phyloP scores from a whole-genome alignment of 2,797 vertebrate genomes.

The Etheostoma nigrum region DNA sequence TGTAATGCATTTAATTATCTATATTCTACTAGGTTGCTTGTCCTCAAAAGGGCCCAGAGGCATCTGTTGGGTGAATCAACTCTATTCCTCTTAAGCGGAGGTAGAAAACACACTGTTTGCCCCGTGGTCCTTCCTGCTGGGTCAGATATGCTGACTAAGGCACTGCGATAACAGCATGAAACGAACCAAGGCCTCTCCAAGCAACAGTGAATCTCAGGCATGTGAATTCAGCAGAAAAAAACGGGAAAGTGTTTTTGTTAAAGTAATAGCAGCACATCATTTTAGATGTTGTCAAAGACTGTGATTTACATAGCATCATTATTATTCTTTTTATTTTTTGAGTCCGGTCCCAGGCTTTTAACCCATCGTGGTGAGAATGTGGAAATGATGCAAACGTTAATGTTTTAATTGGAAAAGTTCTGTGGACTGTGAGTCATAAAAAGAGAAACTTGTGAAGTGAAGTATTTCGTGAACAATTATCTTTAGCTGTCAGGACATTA shows the following conservation, averaged over 20 bases:
- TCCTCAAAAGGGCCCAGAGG: constrained; percentile 47
- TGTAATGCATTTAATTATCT: constrained; percentile 62
- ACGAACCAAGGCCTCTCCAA: constrained; percentile 56
- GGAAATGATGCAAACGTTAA: constrained; percentile 46
- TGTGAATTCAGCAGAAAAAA: constrained; percentile 29
- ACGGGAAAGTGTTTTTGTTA: constrained; percentile 11
- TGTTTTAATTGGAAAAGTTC: constrained; percentile 54
- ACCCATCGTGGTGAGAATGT: constrained; percentile 54
- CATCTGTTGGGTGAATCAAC: constrained; percentile 80
- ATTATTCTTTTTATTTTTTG: constrained; percentile 12
- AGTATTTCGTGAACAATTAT: constrained; percentile 64
- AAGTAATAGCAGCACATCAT: constrained; percentile 8
- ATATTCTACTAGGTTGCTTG: constrained; percentile 35
- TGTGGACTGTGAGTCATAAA: constrained; percentile 56
- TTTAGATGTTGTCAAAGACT: constrained; percentile 11
- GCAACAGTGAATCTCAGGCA: constrained; percentile 61
- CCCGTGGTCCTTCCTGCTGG: constrained; percentile 66
- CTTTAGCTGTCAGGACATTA: constrained; percentile 62
- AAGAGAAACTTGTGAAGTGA: constrained; percentile 66
- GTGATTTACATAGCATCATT: constrained; percentile 15
- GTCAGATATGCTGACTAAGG: constrained; percentile 70
- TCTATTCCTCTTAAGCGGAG: constrained; percentile 60
- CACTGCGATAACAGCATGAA: constrained; percentile 63
- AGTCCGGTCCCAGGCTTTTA: constrained; percentile 23
- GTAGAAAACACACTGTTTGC: constrained; percentile 66